Conservation (phyloP, 2,888 invertebrate genomes). For the Uloborus plumipes region DNA sequence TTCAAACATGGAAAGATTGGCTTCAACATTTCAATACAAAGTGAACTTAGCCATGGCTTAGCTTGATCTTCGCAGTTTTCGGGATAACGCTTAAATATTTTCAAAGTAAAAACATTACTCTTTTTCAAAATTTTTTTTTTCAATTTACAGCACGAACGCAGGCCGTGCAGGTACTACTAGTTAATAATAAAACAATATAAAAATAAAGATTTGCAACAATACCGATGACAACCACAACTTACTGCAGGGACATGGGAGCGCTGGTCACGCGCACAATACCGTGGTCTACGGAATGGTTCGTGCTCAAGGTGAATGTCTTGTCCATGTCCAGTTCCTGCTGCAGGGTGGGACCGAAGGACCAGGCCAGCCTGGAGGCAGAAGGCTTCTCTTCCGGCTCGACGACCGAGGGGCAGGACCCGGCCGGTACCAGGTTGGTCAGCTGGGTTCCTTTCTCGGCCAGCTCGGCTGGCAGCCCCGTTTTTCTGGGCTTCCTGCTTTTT, state of each 20-base stretch:
- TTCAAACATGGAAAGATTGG: too few relatives aligned
- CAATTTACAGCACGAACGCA: too few relatives aligned
- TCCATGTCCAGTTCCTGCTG: slow-evolving; percentile 49
- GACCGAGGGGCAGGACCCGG: slow-evolving; percentile 57
- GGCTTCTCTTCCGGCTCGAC: slow-evolving; percentile 46
- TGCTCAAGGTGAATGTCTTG: slow-evolving; percentile 29
- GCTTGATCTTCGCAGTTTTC: too few relatives aligned
- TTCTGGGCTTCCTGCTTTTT: not conserved
- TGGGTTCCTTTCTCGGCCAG: not conserved
- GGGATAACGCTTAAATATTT: too few relatives aligned
- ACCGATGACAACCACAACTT: slow-evolving; percentile 66
- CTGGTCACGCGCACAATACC: slow-evolving; percentile 77
- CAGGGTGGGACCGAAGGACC: slow-evolving; percentile 53
- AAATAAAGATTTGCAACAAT: too few relatives aligned
- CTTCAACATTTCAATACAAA: too few relatives aligned
- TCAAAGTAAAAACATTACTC: too few relatives aligned
- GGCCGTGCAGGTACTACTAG: too few relatives aligned
- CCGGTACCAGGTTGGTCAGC: slow-evolving; percentile 24
- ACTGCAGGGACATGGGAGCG: slow-evolving; percentile 84
- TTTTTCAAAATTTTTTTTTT: too few relatives aligned
- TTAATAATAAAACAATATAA: too few relatives aligned
- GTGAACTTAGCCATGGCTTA: too few relatives aligned
- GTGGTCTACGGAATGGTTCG: slow-evolving; percentile 33
- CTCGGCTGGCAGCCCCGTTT: slow-evolving; percentile 44
- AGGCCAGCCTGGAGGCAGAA: slow-evolving; percentile 34